phyloP scores from a whole-genome alignment of 2,113 vertebrate species.

The Charina bottae region DNA sequence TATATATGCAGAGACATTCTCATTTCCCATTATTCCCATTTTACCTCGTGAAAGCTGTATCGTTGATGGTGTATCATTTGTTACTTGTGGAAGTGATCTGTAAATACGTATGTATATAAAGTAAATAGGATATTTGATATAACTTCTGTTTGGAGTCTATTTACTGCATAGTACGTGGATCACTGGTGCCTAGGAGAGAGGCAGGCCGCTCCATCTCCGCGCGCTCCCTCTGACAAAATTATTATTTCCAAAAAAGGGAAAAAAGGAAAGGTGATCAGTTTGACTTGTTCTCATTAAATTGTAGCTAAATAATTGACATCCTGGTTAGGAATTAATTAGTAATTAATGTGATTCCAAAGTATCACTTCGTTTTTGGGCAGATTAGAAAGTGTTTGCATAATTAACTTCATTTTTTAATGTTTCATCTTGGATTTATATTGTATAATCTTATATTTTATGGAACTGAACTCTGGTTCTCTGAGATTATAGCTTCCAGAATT shows the following conservation, averaged over 20 bases:
- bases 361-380: background rate
- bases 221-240: too few species aligned
- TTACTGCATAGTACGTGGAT: too few species aligned
- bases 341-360: constrained; percentile 2
- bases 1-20: too few species aligned
- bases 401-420: constrained; percentile 21
- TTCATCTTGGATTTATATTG: background rate
- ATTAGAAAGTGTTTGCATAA: constrained; percentile 20
- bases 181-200: too few species aligned
- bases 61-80: too few species aligned
- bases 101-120: too few species aligned
- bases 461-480: background rate
- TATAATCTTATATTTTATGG: background rate
- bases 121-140: too few species aligned
- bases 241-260: background rate
- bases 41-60: too few species aligned
- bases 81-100: too few species aligned
- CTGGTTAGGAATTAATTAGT: background rate
- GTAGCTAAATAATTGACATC: constrained; percentile 8
- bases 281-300: background rate
- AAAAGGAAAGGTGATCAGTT: background rate
- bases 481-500: background rate
- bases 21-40: too few species aligned
- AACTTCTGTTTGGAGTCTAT: too few species aligned
- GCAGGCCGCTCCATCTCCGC: too few species aligned